phyloP scores from a whole-genome alignment of 2,113 vertebrate species.

The Cervus canadensis region DNA sequence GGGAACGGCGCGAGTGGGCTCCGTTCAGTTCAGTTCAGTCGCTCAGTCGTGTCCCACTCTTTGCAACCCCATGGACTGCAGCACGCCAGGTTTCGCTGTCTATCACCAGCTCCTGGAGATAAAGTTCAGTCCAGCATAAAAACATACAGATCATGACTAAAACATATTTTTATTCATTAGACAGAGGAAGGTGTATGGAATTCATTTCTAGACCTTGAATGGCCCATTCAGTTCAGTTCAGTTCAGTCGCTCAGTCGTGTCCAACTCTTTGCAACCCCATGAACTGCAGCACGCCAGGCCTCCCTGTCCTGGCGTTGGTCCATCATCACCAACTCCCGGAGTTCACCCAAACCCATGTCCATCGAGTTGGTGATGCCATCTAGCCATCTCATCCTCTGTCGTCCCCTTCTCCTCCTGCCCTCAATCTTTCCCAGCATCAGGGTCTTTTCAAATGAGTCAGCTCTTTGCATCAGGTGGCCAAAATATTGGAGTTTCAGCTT shows the following conservation, averaged over 20 bases:
- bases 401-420: neutral
- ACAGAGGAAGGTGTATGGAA: no score
- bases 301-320: no score
- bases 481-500: neutral
- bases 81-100: neutral
- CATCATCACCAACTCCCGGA: neutral
- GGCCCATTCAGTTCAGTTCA: neutral
- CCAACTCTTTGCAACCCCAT: no score
- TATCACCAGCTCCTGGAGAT: neutral
- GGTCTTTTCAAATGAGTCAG: neutral
- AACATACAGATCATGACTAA: no score
- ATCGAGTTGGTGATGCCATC: neutral
- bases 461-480: neutral
- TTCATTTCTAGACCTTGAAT: no score
- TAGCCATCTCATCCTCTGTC: neutral
- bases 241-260: no score
- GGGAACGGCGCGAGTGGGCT: neutral
- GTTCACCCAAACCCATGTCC: neutral
- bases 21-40: neutral
- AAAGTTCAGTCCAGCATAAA: no score
- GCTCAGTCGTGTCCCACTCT: neutral
- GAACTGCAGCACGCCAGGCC: no score
- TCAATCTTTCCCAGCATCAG: neutral
- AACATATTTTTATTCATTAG: no score
- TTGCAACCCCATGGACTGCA: neutral